These are phyloP conservation scores for Drosophila cardini DNA, from an alignment of 1,140 invertebrate species.

Conservation along the genomic window DNA sequence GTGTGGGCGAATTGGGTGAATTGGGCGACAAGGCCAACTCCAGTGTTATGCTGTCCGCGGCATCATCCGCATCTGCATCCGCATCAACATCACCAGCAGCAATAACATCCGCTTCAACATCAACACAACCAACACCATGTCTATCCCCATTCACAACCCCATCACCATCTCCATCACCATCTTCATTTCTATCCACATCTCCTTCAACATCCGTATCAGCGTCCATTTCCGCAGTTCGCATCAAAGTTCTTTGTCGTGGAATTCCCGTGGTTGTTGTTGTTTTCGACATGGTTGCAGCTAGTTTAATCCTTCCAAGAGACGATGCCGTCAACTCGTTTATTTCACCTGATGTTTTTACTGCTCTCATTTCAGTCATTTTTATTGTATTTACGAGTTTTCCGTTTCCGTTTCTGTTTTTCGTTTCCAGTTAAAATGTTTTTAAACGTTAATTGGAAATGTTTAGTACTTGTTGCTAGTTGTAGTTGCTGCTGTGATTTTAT, in stretches of 20 bases:
- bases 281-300: slow-evolving; percentile 19
- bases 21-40: slow-evolving; percentile 68
- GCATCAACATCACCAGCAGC: slow-evolving; percentile 53
- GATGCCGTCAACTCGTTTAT: not conserved
- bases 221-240: slow-evolving; percentile 67
- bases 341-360: slow-evolving; percentile 48
- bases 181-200: not conserved
- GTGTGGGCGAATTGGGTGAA: slow-evolving; percentile 69
- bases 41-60: slow-evolving; percentile 71
- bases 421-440: slow-evolving; percentile 57
- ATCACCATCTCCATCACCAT: slow-evolving; percentile 24
- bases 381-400: not conserved
- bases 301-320: not conserved
- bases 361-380: slow-evolving; percentile 64
- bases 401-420: not conserved
- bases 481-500: not conserved
- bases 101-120: slow-evolving; percentile 47
- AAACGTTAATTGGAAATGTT: slow-evolving; percentile 60
- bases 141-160: slow-evolving; percentile 48
- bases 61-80: slow-evolving; percentile 63
- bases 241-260: slow-evolving; percentile 65
- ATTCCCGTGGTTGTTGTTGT: slow-evolving; percentile 33
- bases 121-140: slow-evolving; percentile 39
- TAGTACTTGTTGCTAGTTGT: slow-evolving; percentile 26
- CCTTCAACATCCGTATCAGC: slow-evolving; percentile 61